Percentiles rank a stretch among this genome's conserved stretches.
Conservation (phyloP, 2,797 vertebrate genomes). For the Leptodactylus fallax region DNA sequence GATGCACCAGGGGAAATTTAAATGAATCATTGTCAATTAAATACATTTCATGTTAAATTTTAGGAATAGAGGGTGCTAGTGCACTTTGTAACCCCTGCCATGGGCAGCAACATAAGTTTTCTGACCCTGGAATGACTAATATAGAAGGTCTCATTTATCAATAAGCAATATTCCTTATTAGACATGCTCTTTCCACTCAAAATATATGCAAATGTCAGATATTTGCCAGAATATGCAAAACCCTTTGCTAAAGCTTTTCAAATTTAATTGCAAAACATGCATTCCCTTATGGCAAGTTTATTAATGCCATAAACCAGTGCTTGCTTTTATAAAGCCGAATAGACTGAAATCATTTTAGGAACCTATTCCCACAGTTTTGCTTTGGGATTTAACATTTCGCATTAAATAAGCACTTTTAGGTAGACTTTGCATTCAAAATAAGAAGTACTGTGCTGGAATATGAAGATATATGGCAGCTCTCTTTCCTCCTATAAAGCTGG, state of each 20-base stretch:
- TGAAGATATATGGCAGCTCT: neutral
- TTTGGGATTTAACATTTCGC: neutral
- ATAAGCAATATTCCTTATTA: neutral
- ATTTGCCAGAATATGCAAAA: neutral
- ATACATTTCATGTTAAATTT: no score
- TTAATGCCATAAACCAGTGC: constrained; percentile 2
- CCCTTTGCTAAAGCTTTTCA: neutral
- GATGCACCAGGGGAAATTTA: no score
- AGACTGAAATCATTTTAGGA: neutral
- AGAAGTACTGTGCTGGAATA: neutral
- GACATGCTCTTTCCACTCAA: neutral
- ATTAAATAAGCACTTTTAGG: neutral
- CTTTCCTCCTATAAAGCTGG: neutral
- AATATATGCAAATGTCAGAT: neutral
- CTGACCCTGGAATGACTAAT: neutral
- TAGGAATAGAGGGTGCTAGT: no score
- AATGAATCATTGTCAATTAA: no score
- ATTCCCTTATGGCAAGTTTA: neutral
- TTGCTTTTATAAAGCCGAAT: neutral
- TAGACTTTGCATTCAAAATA: neutral
- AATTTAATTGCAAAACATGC: neutral
- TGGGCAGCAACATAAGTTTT: no score
- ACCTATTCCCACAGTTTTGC: neutral
- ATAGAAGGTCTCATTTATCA: neutral
- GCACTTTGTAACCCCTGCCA: no score